These are phyloP conservation scores for Condylostylus longicornis DNA, from an alignment of 1,140 invertebrate species.

Conservation along the genomic window DNA sequence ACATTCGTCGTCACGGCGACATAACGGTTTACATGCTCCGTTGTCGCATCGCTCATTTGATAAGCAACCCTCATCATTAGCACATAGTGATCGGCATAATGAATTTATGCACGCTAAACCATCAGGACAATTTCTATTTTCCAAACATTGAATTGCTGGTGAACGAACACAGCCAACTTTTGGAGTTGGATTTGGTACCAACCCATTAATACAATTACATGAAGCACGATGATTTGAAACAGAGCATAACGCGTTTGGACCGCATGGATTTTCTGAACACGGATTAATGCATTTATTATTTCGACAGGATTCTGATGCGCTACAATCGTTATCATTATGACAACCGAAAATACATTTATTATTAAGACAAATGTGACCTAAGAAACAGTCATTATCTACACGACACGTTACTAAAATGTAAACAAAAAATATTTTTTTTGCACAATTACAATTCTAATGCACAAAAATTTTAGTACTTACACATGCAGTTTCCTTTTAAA, in stretches of 20 bases:
- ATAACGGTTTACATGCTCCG: constrained; percentile 53
- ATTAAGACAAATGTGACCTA: constrained; percentile 73
- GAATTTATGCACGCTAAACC: constrained; percentile 55
- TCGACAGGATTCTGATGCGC: constrained; percentile 61
- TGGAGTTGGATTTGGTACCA: constrained; percentile 70
- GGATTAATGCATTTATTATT: constrained; percentile 67
- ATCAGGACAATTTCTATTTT: constrained; percentile 53
- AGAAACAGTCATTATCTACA: constrained; percentile 79
- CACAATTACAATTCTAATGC: neutral
- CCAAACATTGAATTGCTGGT: constrained; percentile 50
- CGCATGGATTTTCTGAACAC: constrained; percentile 60
- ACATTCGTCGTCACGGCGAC: constrained; percentile 63
- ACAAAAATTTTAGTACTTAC: constrained; percentile 37
- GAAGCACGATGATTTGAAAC: constrained; percentile 66
- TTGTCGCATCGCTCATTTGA: constrained; percentile 64
- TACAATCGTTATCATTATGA: constrained; percentile 72
- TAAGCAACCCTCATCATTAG: constrained; percentile 54
- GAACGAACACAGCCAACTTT: constrained; percentile 67
- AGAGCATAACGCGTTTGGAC: constrained; percentile 65
- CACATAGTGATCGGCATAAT: constrained; percentile 60
- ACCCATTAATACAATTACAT: constrained; percentile 59
- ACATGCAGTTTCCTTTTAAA: constrained; percentile 57
- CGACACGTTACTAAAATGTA: constrained; percentile 59
- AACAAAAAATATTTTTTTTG: constrained; percentile 4
- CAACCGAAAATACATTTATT: constrained; percentile 78